These are phyloP conservation scores for Ligdia adustata DNA, from an alignment of 2,888 invertebrate species.

Conservation along the genomic window DNA sequence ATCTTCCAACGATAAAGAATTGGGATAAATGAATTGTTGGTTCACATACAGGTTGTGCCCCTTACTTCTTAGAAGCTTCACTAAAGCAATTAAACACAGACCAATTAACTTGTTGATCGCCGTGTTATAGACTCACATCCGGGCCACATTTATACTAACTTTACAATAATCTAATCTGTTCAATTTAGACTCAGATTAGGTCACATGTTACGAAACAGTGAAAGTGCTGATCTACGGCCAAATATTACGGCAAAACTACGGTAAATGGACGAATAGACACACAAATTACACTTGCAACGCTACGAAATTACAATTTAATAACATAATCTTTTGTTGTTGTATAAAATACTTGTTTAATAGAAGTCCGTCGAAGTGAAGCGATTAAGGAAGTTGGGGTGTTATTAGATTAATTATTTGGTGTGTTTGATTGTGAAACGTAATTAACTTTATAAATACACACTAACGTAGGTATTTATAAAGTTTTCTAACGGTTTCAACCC, in stretches of 20 bases:
- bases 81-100: constrained; percentile 1
- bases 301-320: constrained; percentile 21
- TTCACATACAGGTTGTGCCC: too few species aligned
- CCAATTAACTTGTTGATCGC: constrained; percentile 11
- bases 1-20: too few species aligned
- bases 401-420: too few species aligned
- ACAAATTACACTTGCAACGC: constrained; percentile 16
- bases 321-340: constrained; percentile 14
- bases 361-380: background rate
- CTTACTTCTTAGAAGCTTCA: too few species aligned
- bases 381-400: constrained; percentile 2
- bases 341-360: constrained; percentile 5
- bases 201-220: constrained; percentile 17
- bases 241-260: constrained; percentile 7
- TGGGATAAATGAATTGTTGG: too few species aligned
- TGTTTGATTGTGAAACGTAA: too few species aligned
- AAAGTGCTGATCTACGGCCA: constrained; percentile 18
- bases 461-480: too few species aligned
- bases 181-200: constrained; percentile 20
- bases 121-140: constrained; percentile 7
- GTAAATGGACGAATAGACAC: constrained; percentile 16
- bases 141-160: background rate
- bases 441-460: too few species aligned
- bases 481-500: too few species aligned
- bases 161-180: constrained; percentile 8